phyloP scores from a whole-genome alignment of 1,140 invertebrate genomes.

The Goniozus legneri region DNA sequence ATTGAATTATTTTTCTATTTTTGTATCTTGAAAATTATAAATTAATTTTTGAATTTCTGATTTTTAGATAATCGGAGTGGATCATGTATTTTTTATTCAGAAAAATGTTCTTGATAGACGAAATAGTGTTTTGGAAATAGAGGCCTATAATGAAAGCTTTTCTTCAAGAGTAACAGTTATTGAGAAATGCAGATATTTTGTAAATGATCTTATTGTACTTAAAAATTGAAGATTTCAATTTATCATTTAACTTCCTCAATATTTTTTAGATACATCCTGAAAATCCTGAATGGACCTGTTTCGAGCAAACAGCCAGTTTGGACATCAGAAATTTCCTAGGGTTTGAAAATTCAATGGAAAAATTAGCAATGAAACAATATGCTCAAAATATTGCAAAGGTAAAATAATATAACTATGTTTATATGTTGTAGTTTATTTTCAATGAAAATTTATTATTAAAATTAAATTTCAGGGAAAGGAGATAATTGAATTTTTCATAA shows the following conservation, averaged over 20 bases:
- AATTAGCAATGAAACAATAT: constrained; percentile 96
- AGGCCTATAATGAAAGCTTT: constrained; percentile 94
- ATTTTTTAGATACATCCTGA: constrained; percentile 85
- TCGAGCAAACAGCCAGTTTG: constrained; percentile 89
- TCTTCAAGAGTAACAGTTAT: constrained; percentile 78
- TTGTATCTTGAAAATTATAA: constrained; percentile 1
- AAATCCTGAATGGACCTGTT: constrained; percentile 94
- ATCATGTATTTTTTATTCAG: constrained; percentile 90
- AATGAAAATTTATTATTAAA: constrained; percentile 2
- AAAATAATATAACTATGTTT: constrained; percentile 18
- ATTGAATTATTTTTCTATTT: constrained; percentile 1
- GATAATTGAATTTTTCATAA: constrained; percentile 91
- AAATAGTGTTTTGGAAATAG: constrained; percentile 80
- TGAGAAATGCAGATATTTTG: constrained; percentile 90
- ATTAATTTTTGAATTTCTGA: constrained; percentile 1
- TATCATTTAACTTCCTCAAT: neutral
- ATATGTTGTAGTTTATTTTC: constrained; percentile 7
- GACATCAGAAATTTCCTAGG: constrained; percentile 97
- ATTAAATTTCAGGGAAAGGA: constrained; percentile 77
- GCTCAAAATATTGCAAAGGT: constrained; percentile 88
- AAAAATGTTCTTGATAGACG: constrained; percentile 83
- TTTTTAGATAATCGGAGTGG: constrained; percentile 87
- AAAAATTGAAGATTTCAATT: neutral
- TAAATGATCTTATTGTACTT: constrained; percentile 57
- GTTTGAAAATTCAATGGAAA: constrained; percentile 93